Conservation (phyloP, 1,140 invertebrate species). For the Drosophila aff. region DNA sequence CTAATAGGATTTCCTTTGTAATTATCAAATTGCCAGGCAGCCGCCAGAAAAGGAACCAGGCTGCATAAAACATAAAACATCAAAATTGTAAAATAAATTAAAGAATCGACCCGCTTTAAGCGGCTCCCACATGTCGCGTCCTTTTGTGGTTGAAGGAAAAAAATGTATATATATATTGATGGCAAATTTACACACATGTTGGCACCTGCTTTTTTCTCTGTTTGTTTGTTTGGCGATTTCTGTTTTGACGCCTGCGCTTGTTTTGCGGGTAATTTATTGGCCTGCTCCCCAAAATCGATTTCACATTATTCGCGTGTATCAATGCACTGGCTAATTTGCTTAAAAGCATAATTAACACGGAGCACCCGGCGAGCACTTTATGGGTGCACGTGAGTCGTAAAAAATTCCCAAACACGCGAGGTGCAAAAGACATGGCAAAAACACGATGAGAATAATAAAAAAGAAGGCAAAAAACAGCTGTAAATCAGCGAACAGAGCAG, state of each 20-base stretch:
- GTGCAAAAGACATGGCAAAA: constrained; percentile 60
- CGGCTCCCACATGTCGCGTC: neutral
- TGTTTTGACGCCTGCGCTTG: constrained; percentile 54
- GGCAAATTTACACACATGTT: constrained; percentile 32
- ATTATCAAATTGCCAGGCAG: constrained; percentile 72
- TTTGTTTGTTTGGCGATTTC: constrained; percentile 10
- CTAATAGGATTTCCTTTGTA: constrained; percentile 80
- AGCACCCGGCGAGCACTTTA: constrained; percentile 51
- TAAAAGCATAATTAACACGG: constrained; percentile 80
- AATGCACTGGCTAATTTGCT: constrained; percentile 80
- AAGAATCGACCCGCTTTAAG: constrained; percentile 43
- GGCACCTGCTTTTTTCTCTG: constrained; percentile 45
- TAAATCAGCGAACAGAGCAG: constrained; percentile 65
- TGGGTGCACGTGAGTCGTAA: constrained; percentile 68
- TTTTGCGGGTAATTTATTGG: constrained; percentile 72
- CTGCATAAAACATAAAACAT: constrained; percentile 29
- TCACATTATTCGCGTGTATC: constrained; percentile 68
- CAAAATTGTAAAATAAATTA: constrained; percentile 45
- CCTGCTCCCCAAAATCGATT: constrained; percentile 66
- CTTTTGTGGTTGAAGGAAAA: constrained; percentile 10
- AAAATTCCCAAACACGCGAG: constrained; percentile 59
- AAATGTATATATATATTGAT: neutral
- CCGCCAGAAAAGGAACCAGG: constrained; percentile 3
- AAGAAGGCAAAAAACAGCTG: constrained; percentile 41
- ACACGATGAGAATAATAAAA: constrained; percentile 24